Conservation (phyloP, 2,888 invertebrate genomes). For the Sthenelais limicola region DNA sequence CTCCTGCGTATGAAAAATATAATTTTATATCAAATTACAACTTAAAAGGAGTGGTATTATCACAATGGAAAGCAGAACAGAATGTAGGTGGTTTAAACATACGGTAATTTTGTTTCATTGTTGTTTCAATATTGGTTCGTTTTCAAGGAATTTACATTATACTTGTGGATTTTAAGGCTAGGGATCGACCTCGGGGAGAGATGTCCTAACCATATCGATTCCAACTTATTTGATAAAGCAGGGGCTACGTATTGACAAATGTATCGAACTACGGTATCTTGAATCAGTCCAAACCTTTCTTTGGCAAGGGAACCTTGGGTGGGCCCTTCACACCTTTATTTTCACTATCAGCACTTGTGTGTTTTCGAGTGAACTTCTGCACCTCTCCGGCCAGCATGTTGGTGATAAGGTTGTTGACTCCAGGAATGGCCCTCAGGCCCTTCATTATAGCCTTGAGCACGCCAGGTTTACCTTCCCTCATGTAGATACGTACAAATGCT, state of each 20-base stretch:
- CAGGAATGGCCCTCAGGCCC: constrained; percentile 43
- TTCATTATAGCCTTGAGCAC: constrained; percentile 6
- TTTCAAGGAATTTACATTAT: no score
- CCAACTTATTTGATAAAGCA: no score
- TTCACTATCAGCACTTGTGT: constrained; percentile 18
- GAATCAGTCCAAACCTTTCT: constrained; percentile 39
- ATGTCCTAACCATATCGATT: no score
- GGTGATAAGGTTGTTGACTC: constrained; percentile 41
- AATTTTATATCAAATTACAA: no score
- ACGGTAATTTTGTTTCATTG: no score
- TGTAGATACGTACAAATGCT: constrained; percentile 20
- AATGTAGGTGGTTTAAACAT: no score
- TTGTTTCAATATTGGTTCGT: no score
- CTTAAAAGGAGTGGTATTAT: background rate
- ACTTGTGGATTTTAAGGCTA: no score
- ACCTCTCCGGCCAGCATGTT: constrained; percentile 46
- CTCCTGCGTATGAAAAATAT: no score
- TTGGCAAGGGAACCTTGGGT: constrained; percentile 42
- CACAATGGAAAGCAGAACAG: background rate
- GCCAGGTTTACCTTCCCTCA: constrained; percentile 26
- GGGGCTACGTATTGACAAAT: background rate
- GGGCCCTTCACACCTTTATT: background rate
- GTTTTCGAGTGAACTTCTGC: constrained; percentile 45
- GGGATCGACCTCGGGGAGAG: no score
- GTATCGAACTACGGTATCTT: background rate